Evolutionary conservation across 1,140 invertebrate species (phyloP).

Genomic region (Zeugodacus cucurbitae): DNA sequence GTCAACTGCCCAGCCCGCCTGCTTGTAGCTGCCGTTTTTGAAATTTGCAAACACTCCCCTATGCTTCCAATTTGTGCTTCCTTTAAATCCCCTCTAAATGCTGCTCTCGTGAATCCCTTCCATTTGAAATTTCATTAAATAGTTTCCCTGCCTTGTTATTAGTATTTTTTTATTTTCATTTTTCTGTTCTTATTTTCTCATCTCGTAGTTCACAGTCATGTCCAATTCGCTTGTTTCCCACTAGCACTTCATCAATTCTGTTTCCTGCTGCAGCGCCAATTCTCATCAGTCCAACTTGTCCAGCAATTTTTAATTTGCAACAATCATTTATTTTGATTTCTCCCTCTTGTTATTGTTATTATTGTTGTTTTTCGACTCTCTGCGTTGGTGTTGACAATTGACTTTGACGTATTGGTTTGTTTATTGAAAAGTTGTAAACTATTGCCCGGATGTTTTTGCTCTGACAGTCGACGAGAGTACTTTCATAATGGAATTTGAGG

Average conservation of each 20-base stretch:
- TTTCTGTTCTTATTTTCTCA: neutral
- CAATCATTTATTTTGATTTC: neutral
- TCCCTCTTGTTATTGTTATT: neutral
- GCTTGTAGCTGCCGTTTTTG: neutral
- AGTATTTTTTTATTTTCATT: neutral
- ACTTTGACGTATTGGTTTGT: neutral
- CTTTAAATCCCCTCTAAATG: neutral
- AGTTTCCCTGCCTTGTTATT: neutral
- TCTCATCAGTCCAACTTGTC: neutral
- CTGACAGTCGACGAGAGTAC: no score
- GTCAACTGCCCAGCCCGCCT: neutral
- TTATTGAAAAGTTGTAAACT: neutral
- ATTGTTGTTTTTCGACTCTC: neutral
- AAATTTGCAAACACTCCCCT: neutral
- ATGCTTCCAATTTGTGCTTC: neutral
- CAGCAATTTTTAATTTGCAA: slow-evolving; percentile 7
- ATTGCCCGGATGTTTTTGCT: neutral
- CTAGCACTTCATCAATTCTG: no score
- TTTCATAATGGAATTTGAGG: no score
- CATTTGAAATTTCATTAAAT: neutral
- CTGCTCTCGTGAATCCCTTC: neutral
- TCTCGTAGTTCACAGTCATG: neutral
- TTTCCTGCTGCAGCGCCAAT: neutral
- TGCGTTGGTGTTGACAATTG: neutral
- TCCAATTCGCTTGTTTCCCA: neutral